These are phyloP conservation scores for Agrilus planipennis DNA, from an alignment of 1,140 invertebrate genomes.

Conservation along the genomic window DNA sequence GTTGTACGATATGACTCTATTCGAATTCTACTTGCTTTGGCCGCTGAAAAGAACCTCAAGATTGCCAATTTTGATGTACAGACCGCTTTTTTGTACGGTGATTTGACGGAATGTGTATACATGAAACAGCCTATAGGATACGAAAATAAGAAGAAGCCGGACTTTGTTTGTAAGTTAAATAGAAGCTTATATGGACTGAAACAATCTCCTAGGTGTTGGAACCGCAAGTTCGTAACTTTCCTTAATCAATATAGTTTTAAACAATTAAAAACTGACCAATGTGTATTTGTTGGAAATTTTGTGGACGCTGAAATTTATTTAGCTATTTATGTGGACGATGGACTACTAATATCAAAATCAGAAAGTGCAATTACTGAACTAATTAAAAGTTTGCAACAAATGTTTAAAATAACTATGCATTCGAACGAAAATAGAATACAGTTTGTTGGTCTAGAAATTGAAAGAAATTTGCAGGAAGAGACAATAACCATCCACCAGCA, in stretches of 20 bases:
- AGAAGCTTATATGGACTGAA: neutral
- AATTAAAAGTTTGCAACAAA: constrained; percentile 1
- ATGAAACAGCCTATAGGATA: constrained; percentile 28
- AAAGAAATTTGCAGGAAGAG: constrained; percentile 2
- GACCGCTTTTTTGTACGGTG: constrained; percentile 35
- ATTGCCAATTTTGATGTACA: constrained; percentile 31
- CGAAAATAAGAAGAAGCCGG: neutral
- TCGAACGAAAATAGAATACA: constrained; percentile 2
- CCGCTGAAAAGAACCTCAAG: constrained; percentile 26
- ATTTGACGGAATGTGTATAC: constrained; percentile 34
- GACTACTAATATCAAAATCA: neutral
- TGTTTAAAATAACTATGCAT: neutral
- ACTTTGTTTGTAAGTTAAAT: constrained; percentile 1
- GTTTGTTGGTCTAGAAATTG: neutral
- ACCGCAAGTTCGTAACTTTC: constrained; percentile 8
- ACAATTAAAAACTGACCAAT: constrained; percentile 4
- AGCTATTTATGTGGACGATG: constrained; percentile 3
- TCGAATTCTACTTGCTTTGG: constrained; percentile 29
- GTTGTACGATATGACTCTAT: constrained; percentile 28
- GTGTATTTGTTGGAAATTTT: neutral
- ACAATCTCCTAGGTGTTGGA: neutral
- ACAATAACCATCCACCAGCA: constrained; percentile 2
- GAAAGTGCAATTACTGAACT: constrained; percentile 1
- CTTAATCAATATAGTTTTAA: constrained; percentile 6
- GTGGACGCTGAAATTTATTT: neutral